Evolutionary conservation across 2,888 invertebrate genomes (phyloP), one percentile per base, ranked within the genome.

Genomic region (Clepsis dumicolana): DNA sequence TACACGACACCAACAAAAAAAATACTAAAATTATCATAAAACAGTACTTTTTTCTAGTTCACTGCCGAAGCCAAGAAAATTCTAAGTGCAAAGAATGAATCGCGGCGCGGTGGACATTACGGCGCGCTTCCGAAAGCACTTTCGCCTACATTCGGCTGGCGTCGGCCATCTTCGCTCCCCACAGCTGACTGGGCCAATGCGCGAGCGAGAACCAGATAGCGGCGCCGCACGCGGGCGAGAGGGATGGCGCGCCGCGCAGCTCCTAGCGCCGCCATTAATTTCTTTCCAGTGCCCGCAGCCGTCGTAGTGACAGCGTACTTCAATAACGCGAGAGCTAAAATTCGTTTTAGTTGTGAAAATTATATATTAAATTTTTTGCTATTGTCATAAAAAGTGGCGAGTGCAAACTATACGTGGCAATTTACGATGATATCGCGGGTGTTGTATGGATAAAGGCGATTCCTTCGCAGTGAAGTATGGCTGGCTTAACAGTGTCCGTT

Each of bases 121-220:
- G 80, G 80, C 79, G 83, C 83, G 85, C 80, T 86, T 85, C 89
- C 88, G 86, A 90, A 86, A 87, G 82, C 85, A 90, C 92, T 91
- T 92, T 93, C 91, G 91, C 88, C 86, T 80, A 76, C 84, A 77
- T 75, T 92, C 94, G 93, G 88, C 72, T 70, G 48, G 63, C 70
- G 71, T 91, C 94, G 94, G 86, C 78, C 70, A 72, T 78, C 80
- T 80, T 86, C 91, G 93, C 83, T 80, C 86, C 84, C 88, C 84
- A 91, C 94, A 94, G 94, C 94, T 94, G 94, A 93, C 91, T 85
- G 85, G 77, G 78, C 77, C 80, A 80, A 80, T 56, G 88, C 64
- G 79, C 72, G 85, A 91, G 81, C 75, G 88, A 83, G 89, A 87
- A 72, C 65, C 74, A 65, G 65, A 74, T 76, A 75, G 74, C 71